phyloP scores from a whole-genome alignment of 2,797 vertebrate genomes.

The Argentina silus region DNA sequence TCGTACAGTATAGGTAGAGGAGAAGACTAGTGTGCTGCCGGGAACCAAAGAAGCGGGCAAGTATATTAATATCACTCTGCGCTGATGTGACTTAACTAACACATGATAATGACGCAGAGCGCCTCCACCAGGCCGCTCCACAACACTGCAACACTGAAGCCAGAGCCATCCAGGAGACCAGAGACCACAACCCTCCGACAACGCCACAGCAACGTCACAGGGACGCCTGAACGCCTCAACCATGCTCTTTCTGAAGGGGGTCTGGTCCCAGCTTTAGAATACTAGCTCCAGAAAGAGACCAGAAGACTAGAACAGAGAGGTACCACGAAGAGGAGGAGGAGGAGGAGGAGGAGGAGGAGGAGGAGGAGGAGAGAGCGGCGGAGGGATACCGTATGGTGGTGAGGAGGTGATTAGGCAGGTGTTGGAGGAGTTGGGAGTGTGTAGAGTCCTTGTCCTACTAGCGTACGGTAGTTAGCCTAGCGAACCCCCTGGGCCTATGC shows the following conservation, averaged over 20 bases:
- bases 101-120: neutral
- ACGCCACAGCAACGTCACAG: neutral
- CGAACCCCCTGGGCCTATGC: constrained; percentile 11
- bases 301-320: constrained; percentile 1
- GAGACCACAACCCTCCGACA: neutral
- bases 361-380: neutral
- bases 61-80: neutral
- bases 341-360: constrained; percentile 8
- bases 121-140: neutral
- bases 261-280: constrained; percentile 1
- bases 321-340: constrained; percentile 4
- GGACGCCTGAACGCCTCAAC: neutral
- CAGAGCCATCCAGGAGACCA: neutral
- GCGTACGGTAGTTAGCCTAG: constrained; percentile 24
- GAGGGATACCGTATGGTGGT: constrained; percentile 2
- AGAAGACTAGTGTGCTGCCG: neutral
- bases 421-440: constrained; percentile 11
- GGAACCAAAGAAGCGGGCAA: neutral
- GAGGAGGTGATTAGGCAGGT: neutral
- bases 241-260: constrained; percentile 2
- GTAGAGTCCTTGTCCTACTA: constrained; percentile 28
- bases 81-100: neutral
- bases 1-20: too few species aligned
- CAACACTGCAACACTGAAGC: constrained; percentile 5
- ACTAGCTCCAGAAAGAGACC: neutral